Conservation (phyloP, 1,140 invertebrate genomes). For the Paramacrobiotus metropolitanus region DNA sequence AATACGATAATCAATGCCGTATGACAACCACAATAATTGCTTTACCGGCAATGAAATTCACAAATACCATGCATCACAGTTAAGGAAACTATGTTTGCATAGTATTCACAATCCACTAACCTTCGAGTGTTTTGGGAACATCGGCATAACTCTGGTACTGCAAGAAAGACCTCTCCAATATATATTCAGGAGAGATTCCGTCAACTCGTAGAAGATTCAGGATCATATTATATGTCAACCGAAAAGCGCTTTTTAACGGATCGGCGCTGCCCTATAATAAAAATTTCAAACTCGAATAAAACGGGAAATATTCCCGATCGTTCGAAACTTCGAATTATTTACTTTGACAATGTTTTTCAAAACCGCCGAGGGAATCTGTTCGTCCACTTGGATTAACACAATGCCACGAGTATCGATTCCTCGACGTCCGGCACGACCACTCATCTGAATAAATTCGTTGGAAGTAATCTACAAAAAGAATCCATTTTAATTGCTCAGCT, state of each 20-base stretch:
- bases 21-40: too few species aligned
- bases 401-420: conserved; percentile 90
- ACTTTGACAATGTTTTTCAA: conserved; percentile 63
- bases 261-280: conserved; percentile 49
- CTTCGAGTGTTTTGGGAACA: conserved; percentile 65
- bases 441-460: conserved; percentile 99
- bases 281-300: not conserved
- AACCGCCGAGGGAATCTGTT: conserved; percentile 65
- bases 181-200: conserved; percentile 98
- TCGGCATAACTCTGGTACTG: conserved; percentile 95
- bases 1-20: too few species aligned
- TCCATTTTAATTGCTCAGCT: too few species aligned
- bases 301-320: not conserved
- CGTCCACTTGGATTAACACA: conserved; percentile 94
- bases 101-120: too few species aligned
- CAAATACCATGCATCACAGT: too few species aligned
- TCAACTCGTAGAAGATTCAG: conserved; percentile 82
- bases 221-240: conserved; percentile 99
- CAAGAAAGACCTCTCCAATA: conserved; percentile 92
- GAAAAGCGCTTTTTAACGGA: conserved; percentile 93
- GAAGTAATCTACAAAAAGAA: conserved; percentile 53
- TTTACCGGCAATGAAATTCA: too few species aligned
- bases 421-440: conserved; percentile 81
- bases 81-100: too few species aligned
- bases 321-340: conserved; percentile 6